phyloP scores from a whole-genome alignment of 2,888 invertebrate species.

The Desoria tigrina region DNA sequence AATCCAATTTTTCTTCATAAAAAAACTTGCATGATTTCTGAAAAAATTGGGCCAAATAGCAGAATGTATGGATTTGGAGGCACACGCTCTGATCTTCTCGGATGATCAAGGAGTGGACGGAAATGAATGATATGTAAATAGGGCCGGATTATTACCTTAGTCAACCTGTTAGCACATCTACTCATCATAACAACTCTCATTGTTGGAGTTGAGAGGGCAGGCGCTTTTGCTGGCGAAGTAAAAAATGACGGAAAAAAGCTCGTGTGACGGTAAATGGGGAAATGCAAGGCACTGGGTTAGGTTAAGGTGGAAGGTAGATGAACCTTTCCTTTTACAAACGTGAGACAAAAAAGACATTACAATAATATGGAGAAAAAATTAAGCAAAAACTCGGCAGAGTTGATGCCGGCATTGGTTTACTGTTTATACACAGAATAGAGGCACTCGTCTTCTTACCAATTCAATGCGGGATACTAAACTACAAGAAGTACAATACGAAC shows the following conservation, averaged over 20 bases:
- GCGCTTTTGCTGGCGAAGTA: no score
- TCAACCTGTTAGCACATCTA: slow-evolving; percentile 23
- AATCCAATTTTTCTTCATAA: no score
- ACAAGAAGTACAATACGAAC: no score
- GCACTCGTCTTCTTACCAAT: no score
- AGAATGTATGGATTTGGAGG: no score
- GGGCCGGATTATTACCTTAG: neutral
- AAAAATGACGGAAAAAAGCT: no score
- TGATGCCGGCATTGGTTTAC: slow-evolving; percentile 17
- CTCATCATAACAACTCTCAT: slow-evolving; percentile 3
- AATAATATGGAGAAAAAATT: slow-evolving; percentile 36
- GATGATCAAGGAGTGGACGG: neutral
- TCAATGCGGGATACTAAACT: no score
- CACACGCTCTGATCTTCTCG: no score
- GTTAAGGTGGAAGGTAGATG: slow-evolving; percentile 34
- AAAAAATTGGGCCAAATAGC: no score
- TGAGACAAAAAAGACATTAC: slow-evolving; percentile 38
- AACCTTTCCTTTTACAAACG: slow-evolving; percentile 35
- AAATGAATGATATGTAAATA: slow-evolving; percentile 16
- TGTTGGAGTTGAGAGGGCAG: neutral
- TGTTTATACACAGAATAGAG: slow-evolving; percentile 4
- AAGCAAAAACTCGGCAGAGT: slow-evolving; percentile 32
- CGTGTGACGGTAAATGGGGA: slow-evolving; percentile 6
- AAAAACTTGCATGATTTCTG: no score
- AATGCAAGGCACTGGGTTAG: slow-evolving; percentile 42